Percentiles rank a stretch among this genome's conserved stretches.
Evolutionary conservation across 2,113 vertebrate species (phyloP).

Genomic region (Centropus bengalensis): DNA sequence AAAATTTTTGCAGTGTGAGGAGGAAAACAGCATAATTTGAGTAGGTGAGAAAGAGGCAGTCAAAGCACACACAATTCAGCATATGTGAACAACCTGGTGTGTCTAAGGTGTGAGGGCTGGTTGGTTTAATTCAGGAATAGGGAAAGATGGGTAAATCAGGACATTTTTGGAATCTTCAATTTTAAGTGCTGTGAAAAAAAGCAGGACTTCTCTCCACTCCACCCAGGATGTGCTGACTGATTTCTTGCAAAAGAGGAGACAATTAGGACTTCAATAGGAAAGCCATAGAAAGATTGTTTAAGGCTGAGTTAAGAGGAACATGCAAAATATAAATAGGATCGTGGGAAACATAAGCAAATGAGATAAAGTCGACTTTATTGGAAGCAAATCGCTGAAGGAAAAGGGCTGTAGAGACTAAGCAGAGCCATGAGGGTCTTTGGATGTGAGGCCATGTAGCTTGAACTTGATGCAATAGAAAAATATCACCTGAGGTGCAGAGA

Average conservation of each 20-base stretch:
- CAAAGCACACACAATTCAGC: neutral
- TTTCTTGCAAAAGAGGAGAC: neutral
- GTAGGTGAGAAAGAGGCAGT: neutral
- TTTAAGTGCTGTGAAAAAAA: neutral
- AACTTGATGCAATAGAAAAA: neutral
- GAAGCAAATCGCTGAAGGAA: neutral
- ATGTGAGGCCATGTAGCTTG: neutral
- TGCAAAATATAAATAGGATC: neutral
- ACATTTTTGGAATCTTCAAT: neutral
- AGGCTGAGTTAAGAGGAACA: neutral
- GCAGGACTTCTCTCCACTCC: neutral
- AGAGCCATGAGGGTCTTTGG: neutral
- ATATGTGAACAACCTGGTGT: neutral
- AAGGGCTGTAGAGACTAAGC: neutral
- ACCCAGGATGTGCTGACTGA: neutral
- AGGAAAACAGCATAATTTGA: neutral
- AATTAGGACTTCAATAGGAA: neutral
- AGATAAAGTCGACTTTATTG: neutral
- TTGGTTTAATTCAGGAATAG: neutral
- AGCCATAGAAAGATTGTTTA: neutral
- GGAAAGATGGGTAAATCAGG: neutral
- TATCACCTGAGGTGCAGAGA: neutral
- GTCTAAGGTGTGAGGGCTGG: neutral
- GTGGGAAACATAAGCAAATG: neutral
- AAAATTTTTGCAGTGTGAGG: neutral